These are phyloP conservation scores for Diarsia dahlii DNA, from an alignment of 2,888 invertebrate species.

Conservation along the genomic window DNA sequence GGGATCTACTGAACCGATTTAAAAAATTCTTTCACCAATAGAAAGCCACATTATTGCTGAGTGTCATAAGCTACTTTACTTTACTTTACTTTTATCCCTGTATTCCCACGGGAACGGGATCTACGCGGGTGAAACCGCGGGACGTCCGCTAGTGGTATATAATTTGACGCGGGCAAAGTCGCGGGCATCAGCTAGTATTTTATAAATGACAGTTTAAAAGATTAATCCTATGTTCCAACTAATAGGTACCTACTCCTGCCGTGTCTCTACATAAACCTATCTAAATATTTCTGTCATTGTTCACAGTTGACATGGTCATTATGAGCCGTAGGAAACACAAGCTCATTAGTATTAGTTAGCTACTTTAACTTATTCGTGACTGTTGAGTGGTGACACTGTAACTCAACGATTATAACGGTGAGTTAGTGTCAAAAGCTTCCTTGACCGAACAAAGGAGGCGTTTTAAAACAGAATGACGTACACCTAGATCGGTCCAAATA, in stretches of 20 bases:
- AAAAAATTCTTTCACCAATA: too few species aligned
- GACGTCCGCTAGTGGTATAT: too few species aligned
- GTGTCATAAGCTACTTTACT: too few species aligned
- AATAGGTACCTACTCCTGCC: background rate
- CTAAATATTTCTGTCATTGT: constrained; percentile 63
- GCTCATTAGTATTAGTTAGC: constrained; percentile 75
- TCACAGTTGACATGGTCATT: constrained; percentile 74
- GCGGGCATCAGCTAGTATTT: too few species aligned
- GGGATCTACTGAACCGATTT: too few species aligned
- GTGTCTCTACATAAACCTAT: constrained; percentile 16
- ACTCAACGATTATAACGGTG: constrained; percentile 66
- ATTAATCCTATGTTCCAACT: background rate
- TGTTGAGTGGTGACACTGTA: constrained; percentile 52
- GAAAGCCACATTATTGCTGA: too few species aligned
- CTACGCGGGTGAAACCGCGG: too few species aligned
- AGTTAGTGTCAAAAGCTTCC: constrained; percentile 54
- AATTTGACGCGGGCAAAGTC: too few species aligned
- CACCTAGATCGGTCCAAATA: constrained; percentile 12
- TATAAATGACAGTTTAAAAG: background rate
- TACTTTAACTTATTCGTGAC: constrained; percentile 68
- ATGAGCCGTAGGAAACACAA: constrained; percentile 68
- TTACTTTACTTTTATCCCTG: too few species aligned
- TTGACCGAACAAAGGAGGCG: constrained; percentile 43
- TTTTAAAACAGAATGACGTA: constrained; percentile 29
- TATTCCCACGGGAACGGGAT: too few species aligned